These are phyloP conservation scores for Pomacea maculata DNA, from an alignment of 1,140 invertebrate genomes.

Conservation along the genomic window DNA sequence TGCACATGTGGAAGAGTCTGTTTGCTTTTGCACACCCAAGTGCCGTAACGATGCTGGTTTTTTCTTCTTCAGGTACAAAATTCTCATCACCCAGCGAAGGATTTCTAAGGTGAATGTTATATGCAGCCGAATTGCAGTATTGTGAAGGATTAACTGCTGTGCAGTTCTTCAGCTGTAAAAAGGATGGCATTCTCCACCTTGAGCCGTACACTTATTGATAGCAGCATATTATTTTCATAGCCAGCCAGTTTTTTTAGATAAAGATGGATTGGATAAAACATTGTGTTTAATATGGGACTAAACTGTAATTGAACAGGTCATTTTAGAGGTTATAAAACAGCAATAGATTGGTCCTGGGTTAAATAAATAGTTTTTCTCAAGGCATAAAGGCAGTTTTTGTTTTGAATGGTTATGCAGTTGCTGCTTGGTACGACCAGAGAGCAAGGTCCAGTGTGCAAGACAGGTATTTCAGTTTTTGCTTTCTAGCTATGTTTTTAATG, in stretches of 20 bases:
- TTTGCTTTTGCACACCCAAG: slow-evolving; percentile 41
- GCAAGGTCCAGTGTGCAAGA: slow-evolving; percentile 41
- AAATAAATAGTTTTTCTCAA: too few species aligned
- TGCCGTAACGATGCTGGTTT: slow-evolving; percentile 31
- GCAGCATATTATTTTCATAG: too few species aligned
- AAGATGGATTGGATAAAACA: too few species aligned
- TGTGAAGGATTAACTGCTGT: background rate
- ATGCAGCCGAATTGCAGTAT: background rate
- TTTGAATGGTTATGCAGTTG: slow-evolving; percentile 30
- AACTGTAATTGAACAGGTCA: too few species aligned
- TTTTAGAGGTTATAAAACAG: too few species aligned
- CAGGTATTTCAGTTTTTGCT: slow-evolving; percentile 27
- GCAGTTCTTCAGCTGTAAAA: too few species aligned
- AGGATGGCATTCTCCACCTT: too few species aligned
- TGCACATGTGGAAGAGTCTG: slow-evolving; percentile 37
- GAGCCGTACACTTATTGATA: too few species aligned
- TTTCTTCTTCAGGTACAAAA: slow-evolving; percentile 18
- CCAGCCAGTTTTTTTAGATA: too few species aligned
- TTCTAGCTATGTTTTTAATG: background rate
- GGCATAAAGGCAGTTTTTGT: too few species aligned
- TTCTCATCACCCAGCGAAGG: slow-evolving; percentile 41
- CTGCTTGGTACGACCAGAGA: slow-evolving; percentile 43
- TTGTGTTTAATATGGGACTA: too few species aligned
- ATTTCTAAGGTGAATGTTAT: slow-evolving; percentile 31
- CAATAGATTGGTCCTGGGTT: too few species aligned